phyloP scores from a whole-genome alignment of 2,888 invertebrate genomes.

The Tachina grossa region DNA sequence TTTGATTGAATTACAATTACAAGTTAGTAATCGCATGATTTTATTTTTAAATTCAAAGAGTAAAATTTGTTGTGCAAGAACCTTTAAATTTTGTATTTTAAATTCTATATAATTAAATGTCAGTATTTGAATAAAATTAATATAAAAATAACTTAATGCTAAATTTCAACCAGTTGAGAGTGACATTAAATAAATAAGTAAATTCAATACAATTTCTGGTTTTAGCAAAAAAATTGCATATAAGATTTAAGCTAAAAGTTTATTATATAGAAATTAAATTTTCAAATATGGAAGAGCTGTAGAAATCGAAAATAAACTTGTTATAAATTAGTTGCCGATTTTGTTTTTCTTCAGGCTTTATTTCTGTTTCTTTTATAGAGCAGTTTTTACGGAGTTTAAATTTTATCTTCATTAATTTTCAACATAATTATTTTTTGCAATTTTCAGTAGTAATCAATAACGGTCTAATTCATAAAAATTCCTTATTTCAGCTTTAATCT shows the following conservation, averaged over 20 bases:
- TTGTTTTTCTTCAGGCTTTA: background rate
- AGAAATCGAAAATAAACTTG: background rate
- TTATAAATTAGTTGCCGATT: background rate
- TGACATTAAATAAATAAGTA: slow-evolving; percentile 1
- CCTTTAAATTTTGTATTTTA: background rate
- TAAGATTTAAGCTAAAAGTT: background rate
- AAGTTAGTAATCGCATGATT: background rate
- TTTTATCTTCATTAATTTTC: too few species aligned
- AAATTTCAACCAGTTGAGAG: background rate
- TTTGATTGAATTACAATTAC: slow-evolving; percentile 45
- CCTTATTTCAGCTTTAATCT: too few species aligned
- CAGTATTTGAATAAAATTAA: slow-evolving; percentile 39
- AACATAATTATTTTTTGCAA: too few species aligned
- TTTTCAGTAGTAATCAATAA: too few species aligned
- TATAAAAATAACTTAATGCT: background rate
- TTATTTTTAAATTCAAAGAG: slow-evolving; percentile 14
- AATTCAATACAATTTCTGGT: slow-evolving; percentile 22
- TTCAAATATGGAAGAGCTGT: background rate
- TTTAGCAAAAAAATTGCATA: background rate
- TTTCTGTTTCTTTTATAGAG: too few species aligned
- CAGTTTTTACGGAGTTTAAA: too few species aligned
- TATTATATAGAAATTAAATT: background rate
- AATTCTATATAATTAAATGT: slow-evolving; percentile 51
- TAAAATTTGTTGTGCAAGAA: slow-evolving; percentile 4
- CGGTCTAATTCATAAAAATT: too few species aligned